Conservation (phyloP, 2,113 vertebrate species). For the Pseudopipra pipra region DNA sequence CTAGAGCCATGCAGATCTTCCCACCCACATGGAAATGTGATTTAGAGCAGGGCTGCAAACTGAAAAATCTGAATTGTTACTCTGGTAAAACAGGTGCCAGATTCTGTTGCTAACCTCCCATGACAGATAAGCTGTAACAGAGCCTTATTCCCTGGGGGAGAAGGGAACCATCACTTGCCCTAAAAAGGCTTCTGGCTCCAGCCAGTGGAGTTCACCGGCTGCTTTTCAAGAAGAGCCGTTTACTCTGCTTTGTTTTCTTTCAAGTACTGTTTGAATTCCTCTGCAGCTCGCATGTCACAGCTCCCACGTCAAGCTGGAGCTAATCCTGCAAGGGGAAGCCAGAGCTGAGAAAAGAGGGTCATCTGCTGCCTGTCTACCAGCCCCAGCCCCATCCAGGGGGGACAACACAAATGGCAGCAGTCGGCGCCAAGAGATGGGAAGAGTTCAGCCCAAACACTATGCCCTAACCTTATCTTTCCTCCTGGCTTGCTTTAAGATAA, state of each 20-base stretch:
- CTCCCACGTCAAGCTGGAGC: not conserved
- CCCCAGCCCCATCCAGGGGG: not conserved
- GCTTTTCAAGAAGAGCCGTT: not conserved
- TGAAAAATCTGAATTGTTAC: not conserved
- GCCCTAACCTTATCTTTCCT: not conserved
- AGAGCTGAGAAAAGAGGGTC: not conserved
- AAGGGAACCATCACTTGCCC: not conserved
- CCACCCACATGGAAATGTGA: not conserved
- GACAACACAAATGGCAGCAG: not conserved
- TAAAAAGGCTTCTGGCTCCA: conserved; percentile 8
- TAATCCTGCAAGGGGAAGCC: not conserved
- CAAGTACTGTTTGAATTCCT: not conserved
- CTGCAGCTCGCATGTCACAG: not conserved
- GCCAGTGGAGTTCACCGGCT: not conserved
- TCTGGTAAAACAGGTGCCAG: not conserved
- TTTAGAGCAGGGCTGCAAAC: conserved; percentile 13
- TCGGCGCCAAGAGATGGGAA: rapidly evolving
- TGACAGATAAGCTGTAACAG: not conserved
- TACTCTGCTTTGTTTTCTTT: conserved; percentile 6
- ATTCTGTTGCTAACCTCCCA: not conserved
- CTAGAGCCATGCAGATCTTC: not conserved
- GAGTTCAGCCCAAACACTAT: not conserved
- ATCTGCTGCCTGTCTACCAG: not conserved
- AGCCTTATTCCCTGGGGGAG: not conserved
- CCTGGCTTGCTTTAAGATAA: not conserved